Evolutionary conservation across 2,888 invertebrate species (phyloP).

Genomic region (Eretmocerus hayati): DNA sequence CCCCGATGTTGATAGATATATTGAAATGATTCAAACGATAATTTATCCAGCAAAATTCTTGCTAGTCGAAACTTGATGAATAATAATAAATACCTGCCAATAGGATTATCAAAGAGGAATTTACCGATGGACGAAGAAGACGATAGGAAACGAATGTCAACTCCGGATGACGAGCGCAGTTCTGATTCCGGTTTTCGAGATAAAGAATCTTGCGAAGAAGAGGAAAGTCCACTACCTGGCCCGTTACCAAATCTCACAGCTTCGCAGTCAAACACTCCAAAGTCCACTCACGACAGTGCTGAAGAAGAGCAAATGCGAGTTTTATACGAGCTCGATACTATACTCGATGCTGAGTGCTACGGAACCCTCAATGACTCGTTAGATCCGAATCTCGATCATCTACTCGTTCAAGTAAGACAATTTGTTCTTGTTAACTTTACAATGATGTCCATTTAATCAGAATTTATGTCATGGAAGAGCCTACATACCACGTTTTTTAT

Average conservation of each 20-base stretch:
- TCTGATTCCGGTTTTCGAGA: constrained; percentile 50
- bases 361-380: constrained; percentile 30
- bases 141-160: constrained; percentile 45
- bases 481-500: neutral
- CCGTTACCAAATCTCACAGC: constrained; percentile 21
- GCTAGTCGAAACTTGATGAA: too few relatives aligned
- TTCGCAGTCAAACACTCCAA: constrained; percentile 20
- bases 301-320: constrained; percentile 42
- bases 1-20: too few relatives aligned
- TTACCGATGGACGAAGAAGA: constrained; percentile 39
- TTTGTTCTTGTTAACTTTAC: neutral
- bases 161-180: constrained; percentile 49
- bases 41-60: too few relatives aligned
- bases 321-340: constrained; percentile 40
- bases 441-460: neutral
- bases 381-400: constrained; percentile 18
- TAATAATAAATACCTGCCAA: too few relatives aligned
- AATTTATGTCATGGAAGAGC: neutral
- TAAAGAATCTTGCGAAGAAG: constrained; percentile 46
- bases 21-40: too few relatives aligned
- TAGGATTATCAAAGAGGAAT: constrained; percentile 18
- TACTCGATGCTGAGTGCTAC: constrained; percentile 41
- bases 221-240: constrained; percentile 36
- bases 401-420: neutral
- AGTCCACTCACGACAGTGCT: constrained; percentile 25